phyloP scores from a whole-genome alignment of 2,888 invertebrate genomes.

The Drosophila neonasuta region DNA sequence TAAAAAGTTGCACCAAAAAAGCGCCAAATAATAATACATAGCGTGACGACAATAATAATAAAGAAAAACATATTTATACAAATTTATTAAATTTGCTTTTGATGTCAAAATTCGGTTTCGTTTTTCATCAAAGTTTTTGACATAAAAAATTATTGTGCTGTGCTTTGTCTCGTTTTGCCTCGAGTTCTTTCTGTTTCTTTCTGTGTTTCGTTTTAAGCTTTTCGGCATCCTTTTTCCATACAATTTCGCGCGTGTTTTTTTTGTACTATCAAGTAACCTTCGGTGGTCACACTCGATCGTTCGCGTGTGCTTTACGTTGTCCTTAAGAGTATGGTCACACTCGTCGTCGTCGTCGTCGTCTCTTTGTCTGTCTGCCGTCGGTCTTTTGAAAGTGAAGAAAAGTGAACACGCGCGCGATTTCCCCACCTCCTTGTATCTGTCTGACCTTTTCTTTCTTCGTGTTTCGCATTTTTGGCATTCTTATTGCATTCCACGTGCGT shows the following conservation, averaged over 20 bases:
- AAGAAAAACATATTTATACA: neutral
- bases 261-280: neutral
- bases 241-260: constrained; percentile 15
- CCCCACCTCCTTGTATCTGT: neutral
- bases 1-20: constrained; percentile 16
- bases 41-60: constrained; percentile 13
- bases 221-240: constrained; percentile 33
- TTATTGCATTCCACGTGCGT: constrained; percentile 54
- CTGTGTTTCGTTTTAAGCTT: constrained; percentile 30
- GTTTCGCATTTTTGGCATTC: constrained; percentile 44
- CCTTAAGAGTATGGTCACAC: neutral
- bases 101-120: constrained; percentile 24
- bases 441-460: neutral
- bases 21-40: constrained; percentile 17
- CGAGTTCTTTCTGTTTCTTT: constrained; percentile 8
- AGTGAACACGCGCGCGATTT: constrained; percentile 46
- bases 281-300: constrained; percentile 36
- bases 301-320: neutral
- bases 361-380: neutral
- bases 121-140: constrained; percentile 10
- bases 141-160: constrained; percentile 9
- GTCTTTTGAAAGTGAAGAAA: constrained; percentile 9
- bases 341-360: constrained; percentile 4
- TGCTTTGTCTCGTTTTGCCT: constrained; percentile 17
- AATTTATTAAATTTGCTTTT: constrained; percentile 22